Conservation (phyloP, 2,888 invertebrate species). For the Dolomedes plantarius region DNA sequence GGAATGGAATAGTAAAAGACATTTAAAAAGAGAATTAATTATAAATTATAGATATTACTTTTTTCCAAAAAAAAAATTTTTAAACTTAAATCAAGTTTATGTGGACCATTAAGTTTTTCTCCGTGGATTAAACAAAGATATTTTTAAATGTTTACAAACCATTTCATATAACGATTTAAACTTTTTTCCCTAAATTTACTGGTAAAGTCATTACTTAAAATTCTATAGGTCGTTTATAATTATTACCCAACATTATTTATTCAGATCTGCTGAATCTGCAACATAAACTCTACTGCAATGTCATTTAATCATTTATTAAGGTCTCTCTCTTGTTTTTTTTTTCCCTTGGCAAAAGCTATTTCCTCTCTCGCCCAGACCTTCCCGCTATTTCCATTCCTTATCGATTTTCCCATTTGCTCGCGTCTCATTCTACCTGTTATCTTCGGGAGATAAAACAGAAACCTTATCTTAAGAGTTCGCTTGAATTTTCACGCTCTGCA, state of each 20-base stretch:
- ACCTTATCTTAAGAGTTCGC: conserved; percentile 18
- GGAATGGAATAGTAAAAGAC: too few relatives aligned
- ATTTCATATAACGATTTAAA: too few relatives aligned
- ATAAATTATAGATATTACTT: too few relatives aligned
- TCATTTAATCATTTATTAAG: not conserved
- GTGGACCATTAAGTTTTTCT: too few relatives aligned
- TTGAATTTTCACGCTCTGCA: conserved; percentile 17
- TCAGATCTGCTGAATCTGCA: not conserved
- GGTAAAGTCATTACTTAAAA: too few relatives aligned
- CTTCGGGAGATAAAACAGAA: conserved; percentile 2
- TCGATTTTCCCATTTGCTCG: conserved; percentile 3
- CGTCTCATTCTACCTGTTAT: conserved; percentile 2
- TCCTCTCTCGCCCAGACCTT: not conserved
- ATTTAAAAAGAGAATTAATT: too few relatives aligned
- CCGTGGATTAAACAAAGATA: too few relatives aligned
- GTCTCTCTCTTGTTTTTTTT: conserved; percentile 3
- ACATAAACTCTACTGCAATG: not conserved
- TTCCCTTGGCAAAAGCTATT: not conserved
- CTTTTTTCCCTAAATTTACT: too few relatives aligned
- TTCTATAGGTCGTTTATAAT: not conserved
- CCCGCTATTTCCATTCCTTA: not conserved
- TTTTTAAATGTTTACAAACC: too few relatives aligned
- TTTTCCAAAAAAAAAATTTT: too few relatives aligned
- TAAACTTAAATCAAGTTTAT: too few relatives aligned
- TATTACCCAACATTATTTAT: not conserved